Base-by-base conservation (phyloP, 2,888 invertebrate genomes). In the Xiphydria camelus region DNA sequence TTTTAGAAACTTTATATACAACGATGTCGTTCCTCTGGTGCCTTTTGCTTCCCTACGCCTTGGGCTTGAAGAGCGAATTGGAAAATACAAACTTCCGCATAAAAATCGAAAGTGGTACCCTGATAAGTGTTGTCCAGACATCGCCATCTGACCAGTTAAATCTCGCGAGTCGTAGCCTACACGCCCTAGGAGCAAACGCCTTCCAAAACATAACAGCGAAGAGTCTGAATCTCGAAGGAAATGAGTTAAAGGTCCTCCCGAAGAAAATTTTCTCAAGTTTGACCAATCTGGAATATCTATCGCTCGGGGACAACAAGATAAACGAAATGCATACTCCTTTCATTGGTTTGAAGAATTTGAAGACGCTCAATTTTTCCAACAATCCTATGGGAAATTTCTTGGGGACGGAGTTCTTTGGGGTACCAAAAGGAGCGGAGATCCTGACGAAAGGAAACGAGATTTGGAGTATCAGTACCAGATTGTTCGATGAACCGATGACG, bases 251-350 rank as follows among this genome's bases (percentile, higher is more conserved):
- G 2, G 35, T 37, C 1, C 45, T 69, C 0, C 64, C 61, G 2
- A 45, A 57, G 2, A 54, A 55, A 31, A 41, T 65, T 2, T 70
- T 69, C 39, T 53, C 59, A 0, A 58, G 57, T 21, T 49, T 68
- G n/a, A 55, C 53, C 2, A 51, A 47, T 2, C 41, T 69, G 7
- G 54, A 57, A 20, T 35, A 34, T 3, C 37, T 70, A 3, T 60
- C 53, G 1, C 31, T 70, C 3, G 57, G 61, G 1, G 32, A 47
- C n/a, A 66, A 66, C 37, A 31, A 53, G 2, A 49, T 66, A n/a
- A 22, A 15, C 18, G 47, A 10, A 7, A 17, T 62, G 9, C 51
- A 52, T 12, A 56, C 58, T n/a, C 34, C 54, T 2, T 62, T 68
- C 21, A 41, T 59, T 4, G 65, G 62, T 2, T 25, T 68, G 21